phyloP scores from a whole-genome alignment of 2,888 invertebrate genomes.

The Trilocha varians region DNA sequence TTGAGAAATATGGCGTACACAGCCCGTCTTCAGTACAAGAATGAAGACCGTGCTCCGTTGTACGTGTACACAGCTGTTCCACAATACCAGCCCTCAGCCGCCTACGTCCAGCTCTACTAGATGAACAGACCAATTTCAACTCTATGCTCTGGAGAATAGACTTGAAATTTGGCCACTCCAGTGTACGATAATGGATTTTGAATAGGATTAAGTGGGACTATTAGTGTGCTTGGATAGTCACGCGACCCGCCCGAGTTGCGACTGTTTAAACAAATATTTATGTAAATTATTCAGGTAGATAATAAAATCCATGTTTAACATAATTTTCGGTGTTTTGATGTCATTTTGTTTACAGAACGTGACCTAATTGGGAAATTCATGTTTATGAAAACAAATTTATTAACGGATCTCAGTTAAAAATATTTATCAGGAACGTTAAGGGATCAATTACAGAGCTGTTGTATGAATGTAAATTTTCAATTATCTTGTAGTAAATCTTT shows the following conservation, averaged over 20 bases:
- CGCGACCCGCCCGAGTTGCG: neutral
- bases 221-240: neutral
- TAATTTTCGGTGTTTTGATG: neutral
- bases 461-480: too few species aligned
- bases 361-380: neutral
- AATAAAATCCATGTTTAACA: neutral
- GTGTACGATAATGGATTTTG: neutral
- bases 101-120: constrained; percentile 39
- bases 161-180: too few species aligned
- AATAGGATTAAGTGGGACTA: neutral
- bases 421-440: too few species aligned
- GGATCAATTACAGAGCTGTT: too few species aligned
- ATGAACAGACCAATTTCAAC: neutral
- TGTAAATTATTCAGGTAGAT: constrained; percentile 4
- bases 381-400: neutral
- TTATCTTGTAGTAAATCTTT: too few species aligned
- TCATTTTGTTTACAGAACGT: neutral
- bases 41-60: constrained; percentile 75
- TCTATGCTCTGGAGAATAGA: neutral
- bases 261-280: constrained; percentile 2
- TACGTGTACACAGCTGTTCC: constrained; percentile 72
- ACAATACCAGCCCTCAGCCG: constrained; percentile 37
- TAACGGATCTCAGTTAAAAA: too few species aligned
- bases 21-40: constrained; percentile 75
- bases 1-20: constrained; percentile 76